Conservation (phyloP, 2,888 invertebrate species). For the Sarcophaga caerulescens region DNA sequence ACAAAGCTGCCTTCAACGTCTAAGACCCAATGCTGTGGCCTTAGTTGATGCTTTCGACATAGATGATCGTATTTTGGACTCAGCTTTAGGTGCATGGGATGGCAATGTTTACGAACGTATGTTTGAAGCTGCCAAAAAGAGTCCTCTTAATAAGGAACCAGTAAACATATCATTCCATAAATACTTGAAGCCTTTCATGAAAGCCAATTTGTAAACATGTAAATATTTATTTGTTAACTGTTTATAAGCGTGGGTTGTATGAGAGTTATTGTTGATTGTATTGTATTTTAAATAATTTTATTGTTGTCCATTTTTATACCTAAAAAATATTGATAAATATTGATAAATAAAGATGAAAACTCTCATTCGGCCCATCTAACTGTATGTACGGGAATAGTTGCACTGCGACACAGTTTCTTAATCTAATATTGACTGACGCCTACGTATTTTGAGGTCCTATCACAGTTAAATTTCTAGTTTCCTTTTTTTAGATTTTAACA, state of each 20-base stretch:
- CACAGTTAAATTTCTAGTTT: neutral
- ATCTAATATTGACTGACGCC: too few relatives aligned
- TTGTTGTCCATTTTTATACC: neutral
- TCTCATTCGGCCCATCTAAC: too few relatives aligned
- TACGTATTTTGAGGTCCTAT: too few relatives aligned
- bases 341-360: too few relatives aligned
- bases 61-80: constrained; percentile 89
- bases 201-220: constrained; percentile 81
- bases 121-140: constrained; percentile 90
- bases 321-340: too few relatives aligned
- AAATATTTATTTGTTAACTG: neutral
- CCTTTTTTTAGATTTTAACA: neutral
- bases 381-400: too few relatives aligned
- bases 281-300: neutral
- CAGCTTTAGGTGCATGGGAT: constrained; percentile 90
- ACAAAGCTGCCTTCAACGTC: constrained; percentile 85
- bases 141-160: constrained; percentile 90
- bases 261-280: too few relatives aligned
- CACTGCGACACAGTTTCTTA: too few relatives aligned
- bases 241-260: neutral
- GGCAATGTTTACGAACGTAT: constrained; percentile 93
- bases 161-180: constrained; percentile 87
- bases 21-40: constrained; percentile 94
- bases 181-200: constrained; percentile 86
- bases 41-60: constrained; percentile 96